Evolutionary conservation across 2,113 vertebrate species (phyloP).

Genomic region (Nothobranchius furzeri): DNA sequence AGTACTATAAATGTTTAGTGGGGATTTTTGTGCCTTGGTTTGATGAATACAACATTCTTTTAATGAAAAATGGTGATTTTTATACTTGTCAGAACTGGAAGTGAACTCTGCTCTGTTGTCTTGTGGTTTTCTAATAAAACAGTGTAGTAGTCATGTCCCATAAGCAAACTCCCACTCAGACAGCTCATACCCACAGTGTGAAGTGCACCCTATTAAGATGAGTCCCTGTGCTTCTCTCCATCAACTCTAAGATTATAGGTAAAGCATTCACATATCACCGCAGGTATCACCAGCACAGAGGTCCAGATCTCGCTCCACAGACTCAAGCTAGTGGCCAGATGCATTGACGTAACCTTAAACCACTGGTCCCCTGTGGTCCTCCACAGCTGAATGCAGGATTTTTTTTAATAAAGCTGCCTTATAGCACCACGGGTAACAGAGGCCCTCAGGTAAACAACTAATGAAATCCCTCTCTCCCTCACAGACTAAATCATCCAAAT

Average conservation of each 20-base stretch:
- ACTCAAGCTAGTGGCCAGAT: slow-evolving; percentile 46
- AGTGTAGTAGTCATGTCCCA: slow-evolving; percentile 2
- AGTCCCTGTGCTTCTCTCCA: slow-evolving; percentile 1
- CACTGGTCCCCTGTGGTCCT: slow-evolving; percentile 20
- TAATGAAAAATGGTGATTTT: background rate
- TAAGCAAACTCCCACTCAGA: slow-evolving; percentile 5
- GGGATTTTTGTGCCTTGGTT: no score
- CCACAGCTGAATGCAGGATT: slow-evolving; percentile 38
- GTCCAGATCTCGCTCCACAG: slow-evolving; percentile 20
- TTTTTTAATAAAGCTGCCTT: slow-evolving; percentile 63
- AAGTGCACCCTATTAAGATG: slow-evolving; percentile 15
- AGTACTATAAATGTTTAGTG: no score
- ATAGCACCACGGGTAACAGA: slow-evolving; percentile 63
- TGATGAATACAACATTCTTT: background rate
- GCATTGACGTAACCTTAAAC: slow-evolving; percentile 51
- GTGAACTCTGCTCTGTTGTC: background rate
- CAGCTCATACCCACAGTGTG: slow-evolving; percentile 22
- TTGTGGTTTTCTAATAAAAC: slow-evolving; percentile 31
- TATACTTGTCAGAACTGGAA: slow-evolving; percentile 9
- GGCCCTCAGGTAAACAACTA: slow-evolving; percentile 77
- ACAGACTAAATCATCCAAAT: slow-evolving; percentile 79
- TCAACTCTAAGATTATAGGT: slow-evolving; percentile 22
- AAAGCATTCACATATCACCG: slow-evolving; percentile 4
- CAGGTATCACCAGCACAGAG: slow-evolving; percentile 10
- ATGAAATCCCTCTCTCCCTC: slow-evolving; percentile 78